Conservation (phyloP, 2,113 vertebrate species). For the Microcebus griseorufus region DNA sequence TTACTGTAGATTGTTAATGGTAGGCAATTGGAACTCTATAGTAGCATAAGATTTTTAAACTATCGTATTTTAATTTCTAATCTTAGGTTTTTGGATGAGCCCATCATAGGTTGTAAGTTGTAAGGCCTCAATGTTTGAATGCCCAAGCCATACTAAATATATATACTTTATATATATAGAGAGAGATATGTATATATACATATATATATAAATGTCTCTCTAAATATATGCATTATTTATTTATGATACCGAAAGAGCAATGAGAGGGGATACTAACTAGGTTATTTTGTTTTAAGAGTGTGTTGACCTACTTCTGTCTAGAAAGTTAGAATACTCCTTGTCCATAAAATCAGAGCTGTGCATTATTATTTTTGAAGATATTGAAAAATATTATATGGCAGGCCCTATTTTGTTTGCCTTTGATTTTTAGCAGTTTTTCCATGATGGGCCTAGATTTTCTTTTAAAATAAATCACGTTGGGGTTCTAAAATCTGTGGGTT, state of each 20-base stretch:
- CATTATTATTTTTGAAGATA: constrained; percentile 7
- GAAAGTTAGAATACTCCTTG: neutral
- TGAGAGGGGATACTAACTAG: neutral
- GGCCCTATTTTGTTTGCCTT: neutral
- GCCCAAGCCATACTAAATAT: neutral
- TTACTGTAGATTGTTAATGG: neutral
- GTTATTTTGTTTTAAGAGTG: neutral
- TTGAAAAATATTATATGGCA: neutral
- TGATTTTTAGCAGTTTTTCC: neutral
- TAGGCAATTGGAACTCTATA: neutral
- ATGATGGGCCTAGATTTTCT: neutral
- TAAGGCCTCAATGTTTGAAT: neutral
- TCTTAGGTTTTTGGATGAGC: neutral
- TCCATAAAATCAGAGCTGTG: neutral
- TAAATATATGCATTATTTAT: neutral
- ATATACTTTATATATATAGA: neutral
- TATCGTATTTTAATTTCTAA: neutral
- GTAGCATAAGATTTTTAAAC: neutral
- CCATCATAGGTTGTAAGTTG: neutral
- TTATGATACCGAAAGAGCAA: neutral
- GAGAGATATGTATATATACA: neutral
- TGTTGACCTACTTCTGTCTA: neutral
- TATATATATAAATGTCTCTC: neutral
- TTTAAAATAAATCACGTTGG: neutral
- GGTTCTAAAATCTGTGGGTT: neutral